Percentiles rank a stretch among this genome's conserved stretches.
Evolutionary conservation across 2,888 invertebrate genomes (phyloP).

Genomic region (Noctua fimbriata): DNA sequence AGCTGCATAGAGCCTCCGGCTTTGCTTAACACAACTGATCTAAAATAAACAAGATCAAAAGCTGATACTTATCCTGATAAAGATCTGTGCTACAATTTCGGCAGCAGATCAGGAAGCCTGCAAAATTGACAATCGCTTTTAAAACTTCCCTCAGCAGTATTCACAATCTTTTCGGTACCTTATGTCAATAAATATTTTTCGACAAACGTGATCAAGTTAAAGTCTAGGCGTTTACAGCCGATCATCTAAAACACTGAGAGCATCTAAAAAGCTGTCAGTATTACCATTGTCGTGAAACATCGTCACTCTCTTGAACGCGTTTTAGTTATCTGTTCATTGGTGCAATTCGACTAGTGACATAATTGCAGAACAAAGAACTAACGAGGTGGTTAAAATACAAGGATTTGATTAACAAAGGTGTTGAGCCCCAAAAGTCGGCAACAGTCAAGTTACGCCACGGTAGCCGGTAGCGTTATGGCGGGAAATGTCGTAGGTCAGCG

Average conservation of each 20-base stretch:
- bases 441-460: slow-evolving; percentile 46
- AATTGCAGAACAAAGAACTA: slow-evolving; percentile 19
- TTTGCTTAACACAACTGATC: neutral
- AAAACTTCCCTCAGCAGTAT: neutral
- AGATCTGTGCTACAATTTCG: slow-evolving; percentile 33
- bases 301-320: neutral
- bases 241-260: neutral
- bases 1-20: slow-evolving; percentile 31
- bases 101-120: neutral
- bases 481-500: slow-evolving; percentile 64
- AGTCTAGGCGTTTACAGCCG: neutral
- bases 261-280: neutral
- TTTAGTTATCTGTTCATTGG: neutral
- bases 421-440: slow-evolving; percentile 9
- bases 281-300: neutral
- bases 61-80: slow-evolving; percentile 20
- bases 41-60: slow-evolving; percentile 16
- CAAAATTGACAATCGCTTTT: neutral
- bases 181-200: neutral
- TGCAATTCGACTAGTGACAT: slow-evolving; percentile 17
- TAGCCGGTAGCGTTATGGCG: slow-evolving; percentile 47
- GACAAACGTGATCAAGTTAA: neutral
- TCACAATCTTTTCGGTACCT: neutral
- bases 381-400: slow-evolving; percentile 22
- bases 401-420: slow-evolving; percentile 25